Evolutionary conservation across 2,113 vertebrate genomes (phyloP).

Genomic region (Proterorhinus semilunaris): DNA sequence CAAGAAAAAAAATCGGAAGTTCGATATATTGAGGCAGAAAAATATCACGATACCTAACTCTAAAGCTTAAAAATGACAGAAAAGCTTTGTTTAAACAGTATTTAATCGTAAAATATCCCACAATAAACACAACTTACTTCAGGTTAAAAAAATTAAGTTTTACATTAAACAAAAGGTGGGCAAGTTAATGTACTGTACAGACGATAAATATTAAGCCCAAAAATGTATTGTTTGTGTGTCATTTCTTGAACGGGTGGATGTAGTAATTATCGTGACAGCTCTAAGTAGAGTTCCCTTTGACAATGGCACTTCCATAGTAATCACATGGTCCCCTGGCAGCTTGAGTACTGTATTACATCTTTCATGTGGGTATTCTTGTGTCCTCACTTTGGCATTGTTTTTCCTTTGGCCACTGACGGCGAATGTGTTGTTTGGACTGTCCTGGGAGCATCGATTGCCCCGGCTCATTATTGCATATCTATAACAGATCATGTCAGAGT

Average conservation of each 20-base stretch:
- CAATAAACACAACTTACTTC: no score
- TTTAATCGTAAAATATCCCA: no score
- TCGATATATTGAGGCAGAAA: no score
- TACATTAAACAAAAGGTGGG: no score
- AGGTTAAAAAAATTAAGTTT: no score
- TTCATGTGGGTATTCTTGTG: slow-evolving; percentile 50
- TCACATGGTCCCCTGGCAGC: slow-evolving; percentile 30
- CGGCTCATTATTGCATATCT: slow-evolving; percentile 78
- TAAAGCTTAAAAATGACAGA: no score
- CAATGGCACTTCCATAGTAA: no score
- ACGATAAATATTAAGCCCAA: no score
- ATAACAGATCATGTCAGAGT: slow-evolving; percentile 61
- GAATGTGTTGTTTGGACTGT: slow-evolving; percentile 71
- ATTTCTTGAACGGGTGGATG: background rate
- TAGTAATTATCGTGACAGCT: background rate
- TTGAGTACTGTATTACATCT: slow-evolving; percentile 13
- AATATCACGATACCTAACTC: no score
- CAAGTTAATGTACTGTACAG: no score
- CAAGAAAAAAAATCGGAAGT: no score
- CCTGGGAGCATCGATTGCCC: slow-evolving; percentile 69
- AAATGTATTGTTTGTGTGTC: background rate
- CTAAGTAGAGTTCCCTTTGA: background rate
- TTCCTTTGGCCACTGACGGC: slow-evolving; percentile 63
- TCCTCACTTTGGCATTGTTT: slow-evolving; percentile 71
- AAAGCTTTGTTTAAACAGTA: no score